Percentiles rank a stretch among this genome's conserved stretches.
Conservation (phyloP, 2,113 vertebrate species). For the Elaphurus davidianus region DNA sequence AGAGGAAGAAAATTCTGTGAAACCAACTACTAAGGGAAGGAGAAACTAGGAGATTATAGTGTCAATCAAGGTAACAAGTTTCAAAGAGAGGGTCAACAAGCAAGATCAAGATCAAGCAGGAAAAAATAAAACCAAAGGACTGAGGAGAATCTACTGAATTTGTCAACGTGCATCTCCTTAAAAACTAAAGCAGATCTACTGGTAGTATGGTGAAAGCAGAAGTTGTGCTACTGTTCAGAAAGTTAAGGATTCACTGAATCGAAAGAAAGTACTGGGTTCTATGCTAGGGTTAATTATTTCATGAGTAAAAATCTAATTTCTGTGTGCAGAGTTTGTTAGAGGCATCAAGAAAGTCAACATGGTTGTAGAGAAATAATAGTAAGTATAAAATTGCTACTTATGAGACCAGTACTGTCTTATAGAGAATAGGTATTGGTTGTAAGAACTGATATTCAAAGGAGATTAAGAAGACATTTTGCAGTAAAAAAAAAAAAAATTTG, state of each 20-base stretch:
- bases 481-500: neutral
- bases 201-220: neutral
- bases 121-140: neutral
- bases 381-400: neutral
- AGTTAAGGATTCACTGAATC: neutral
- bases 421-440: neutral
- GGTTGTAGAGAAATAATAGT: neutral
- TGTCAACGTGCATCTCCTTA: neutral
- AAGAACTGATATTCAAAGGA: neutral
- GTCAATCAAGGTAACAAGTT: neutral
- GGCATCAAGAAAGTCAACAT: neutral
- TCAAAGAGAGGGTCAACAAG: neutral
- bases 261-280: neutral
- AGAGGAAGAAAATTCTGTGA: neutral
- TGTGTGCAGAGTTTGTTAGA: neutral
- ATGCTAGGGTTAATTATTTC: neutral
- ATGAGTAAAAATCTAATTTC: neutral
- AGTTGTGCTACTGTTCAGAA: neutral
- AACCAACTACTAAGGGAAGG: neutral
- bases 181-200: neutral
- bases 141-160: neutral
- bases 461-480: neutral
- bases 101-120: neutral
- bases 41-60: neutral
- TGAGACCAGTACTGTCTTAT: neutral